Conservation (phyloP, 2,888 invertebrate genomes). For the Eudasyphora cyanicolor region DNA sequence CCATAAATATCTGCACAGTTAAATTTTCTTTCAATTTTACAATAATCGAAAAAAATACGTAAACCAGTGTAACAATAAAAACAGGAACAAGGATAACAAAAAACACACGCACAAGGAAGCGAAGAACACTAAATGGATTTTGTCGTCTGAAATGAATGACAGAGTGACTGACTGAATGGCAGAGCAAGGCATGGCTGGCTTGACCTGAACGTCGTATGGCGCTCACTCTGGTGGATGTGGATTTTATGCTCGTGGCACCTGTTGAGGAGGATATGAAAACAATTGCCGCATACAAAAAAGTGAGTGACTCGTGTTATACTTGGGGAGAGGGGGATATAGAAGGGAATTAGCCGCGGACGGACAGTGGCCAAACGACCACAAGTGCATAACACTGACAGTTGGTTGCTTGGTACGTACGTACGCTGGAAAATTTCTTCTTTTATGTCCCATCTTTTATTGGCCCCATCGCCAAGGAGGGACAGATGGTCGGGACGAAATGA, state of each 20-base stretch:
- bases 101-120: conserved; percentile 56
- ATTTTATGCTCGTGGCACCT: conserved; percentile 69
- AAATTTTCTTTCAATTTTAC: too few species aligned
- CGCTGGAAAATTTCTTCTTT: conserved; percentile 5
- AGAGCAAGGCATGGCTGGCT: not conserved
- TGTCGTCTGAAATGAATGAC: conserved; percentile 69
- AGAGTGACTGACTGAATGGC: conserved; percentile 65
- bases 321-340: too few species aligned
- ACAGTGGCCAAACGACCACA: not conserved
- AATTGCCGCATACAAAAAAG: not conserved
- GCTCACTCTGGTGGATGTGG: conserved; percentile 68
- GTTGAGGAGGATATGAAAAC: conserved; percentile 47
- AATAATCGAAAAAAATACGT: too few species aligned
- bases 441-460: not conserved
- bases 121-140: conserved; percentile 63
- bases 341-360: not conserved
- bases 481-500: not conserved
- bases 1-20: too few species aligned
- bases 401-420: too few species aligned
- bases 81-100: not conserved
- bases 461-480: not conserved
- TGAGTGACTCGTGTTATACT: conserved; percentile 16
- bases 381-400: conserved; percentile 13
- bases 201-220: conserved; percentile 70
- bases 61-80: conserved; percentile 4